Evolutionary conservation across 2,888 invertebrate species (phyloP).

Genomic region (Coenonympha glycerion): DNA sequence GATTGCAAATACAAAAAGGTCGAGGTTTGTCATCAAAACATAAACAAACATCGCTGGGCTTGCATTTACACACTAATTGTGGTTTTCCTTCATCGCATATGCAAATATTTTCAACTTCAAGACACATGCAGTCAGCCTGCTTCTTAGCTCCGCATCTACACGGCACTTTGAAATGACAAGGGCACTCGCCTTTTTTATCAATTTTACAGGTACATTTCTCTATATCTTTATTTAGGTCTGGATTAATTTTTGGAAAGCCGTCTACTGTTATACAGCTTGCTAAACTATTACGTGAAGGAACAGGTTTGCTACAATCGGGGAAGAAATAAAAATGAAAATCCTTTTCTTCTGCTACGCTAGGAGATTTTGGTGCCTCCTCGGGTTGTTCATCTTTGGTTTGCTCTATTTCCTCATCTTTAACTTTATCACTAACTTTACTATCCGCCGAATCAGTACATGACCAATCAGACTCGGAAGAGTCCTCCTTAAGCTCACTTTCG

Average conservation of each 20-base stretch:
- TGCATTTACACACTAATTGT: constrained; percentile 46
- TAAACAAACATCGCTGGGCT: constrained; percentile 44
- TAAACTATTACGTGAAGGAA: constrained; percentile 41
- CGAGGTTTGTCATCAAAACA: constrained; percentile 47
- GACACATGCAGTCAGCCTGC: constrained; percentile 49
- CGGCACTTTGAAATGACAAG: constrained; percentile 48
- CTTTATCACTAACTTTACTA: constrained; percentile 37
- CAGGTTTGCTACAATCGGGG: constrained; percentile 55
- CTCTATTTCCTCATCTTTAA: constrained; percentile 37
- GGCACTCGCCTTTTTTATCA: constrained; percentile 48
- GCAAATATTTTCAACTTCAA: constrained; percentile 46
- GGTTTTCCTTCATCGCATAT: constrained; percentile 47
- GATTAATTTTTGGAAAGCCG: constrained; percentile 58
- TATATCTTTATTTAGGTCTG: constrained; percentile 29
- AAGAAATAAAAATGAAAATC: constrained; percentile 68
- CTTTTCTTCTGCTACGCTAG: constrained; percentile 45
- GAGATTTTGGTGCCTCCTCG: constrained; percentile 18
- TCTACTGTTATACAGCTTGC: constrained; percentile 51
- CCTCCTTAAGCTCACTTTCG: constrained; percentile 47
- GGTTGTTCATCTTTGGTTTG: constrained; percentile 38
- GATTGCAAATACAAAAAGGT: constrained; percentile 48
- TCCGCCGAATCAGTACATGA: constrained; percentile 47
- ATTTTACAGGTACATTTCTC: constrained; percentile 45
- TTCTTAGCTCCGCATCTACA: constrained; percentile 57
- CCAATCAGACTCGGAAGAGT: constrained; percentile 61